These are phyloP conservation scores for Forbesichthys papilliferus DNA, from an alignment of 2,113 vertebrate genomes.

Conservation along the genomic window DNA sequence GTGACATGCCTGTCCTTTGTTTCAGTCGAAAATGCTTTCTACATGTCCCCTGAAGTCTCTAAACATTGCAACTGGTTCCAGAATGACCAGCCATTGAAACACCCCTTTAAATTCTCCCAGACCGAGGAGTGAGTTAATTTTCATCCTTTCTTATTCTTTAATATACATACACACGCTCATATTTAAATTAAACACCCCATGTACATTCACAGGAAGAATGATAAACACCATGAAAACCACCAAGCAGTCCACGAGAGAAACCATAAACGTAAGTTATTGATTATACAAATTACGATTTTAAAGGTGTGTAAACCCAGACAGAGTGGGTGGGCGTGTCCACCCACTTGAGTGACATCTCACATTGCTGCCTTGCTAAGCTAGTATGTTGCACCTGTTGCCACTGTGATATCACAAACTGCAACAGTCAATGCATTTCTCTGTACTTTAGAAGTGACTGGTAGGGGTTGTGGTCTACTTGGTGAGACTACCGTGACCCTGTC, in stretches of 20 bases:
- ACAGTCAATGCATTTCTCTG: too few relatives aligned
- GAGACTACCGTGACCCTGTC: too few relatives aligned
- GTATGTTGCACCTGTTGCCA: too few relatives aligned
- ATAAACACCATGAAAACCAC: constrained; percentile 62
- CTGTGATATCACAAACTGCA: too few relatives aligned
- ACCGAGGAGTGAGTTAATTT: constrained; percentile 77
- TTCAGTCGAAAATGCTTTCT: constrained; percentile 86
- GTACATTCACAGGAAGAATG: constrained; percentile 57
- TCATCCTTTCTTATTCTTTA: neutral
- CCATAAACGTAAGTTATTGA: constrained; percentile 61
- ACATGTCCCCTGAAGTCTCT: constrained; percentile 84
- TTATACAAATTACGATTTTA: too few relatives aligned
- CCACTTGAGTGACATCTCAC: too few relatives aligned
- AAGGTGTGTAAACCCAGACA: too few relatives aligned
- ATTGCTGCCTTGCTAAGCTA: too few relatives aligned
- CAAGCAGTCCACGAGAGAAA: constrained; percentile 60
- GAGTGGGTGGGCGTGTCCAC: too few relatives aligned
- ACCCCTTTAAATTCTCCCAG: constrained; percentile 44
- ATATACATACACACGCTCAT: neutral
- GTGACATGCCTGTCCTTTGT: neutral
- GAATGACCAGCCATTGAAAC: constrained; percentile 81
- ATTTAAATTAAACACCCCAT: neutral
- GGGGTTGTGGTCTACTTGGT: too few relatives aligned
- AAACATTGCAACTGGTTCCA: constrained; percentile 88
- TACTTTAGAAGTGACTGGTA: too few relatives aligned